A percentile compares a stretch with the other conserved stretches of the same genome.
Evolutionary conservation across 1,140 invertebrate genomes (phyloP).

Genomic region (Drosophila truncata): DNA sequence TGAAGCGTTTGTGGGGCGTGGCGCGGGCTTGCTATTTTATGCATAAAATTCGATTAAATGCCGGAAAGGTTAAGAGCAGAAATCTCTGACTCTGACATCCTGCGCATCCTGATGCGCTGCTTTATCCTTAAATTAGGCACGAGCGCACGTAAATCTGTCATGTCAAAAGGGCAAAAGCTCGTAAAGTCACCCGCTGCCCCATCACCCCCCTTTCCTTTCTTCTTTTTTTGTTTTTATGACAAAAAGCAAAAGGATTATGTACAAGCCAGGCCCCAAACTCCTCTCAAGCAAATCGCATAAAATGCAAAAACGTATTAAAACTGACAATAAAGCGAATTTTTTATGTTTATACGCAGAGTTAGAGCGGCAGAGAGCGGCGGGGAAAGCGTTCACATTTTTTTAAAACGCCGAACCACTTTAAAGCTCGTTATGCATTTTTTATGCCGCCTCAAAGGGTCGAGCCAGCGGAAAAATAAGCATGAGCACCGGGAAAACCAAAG

Average conservation of each 20-base stretch:
- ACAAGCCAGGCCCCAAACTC: conserved; percentile 19
- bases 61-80: conserved; percentile 70
- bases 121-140: conserved; percentile 82
- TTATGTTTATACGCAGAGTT: conserved; percentile 66
- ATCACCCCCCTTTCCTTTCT: background rate
- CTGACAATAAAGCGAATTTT: conserved; percentile 83
- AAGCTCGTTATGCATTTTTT: conserved; percentile 78
- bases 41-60: conserved; percentile 82
- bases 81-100: conserved; percentile 54
- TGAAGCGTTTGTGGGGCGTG: conserved; percentile 26
- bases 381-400: conserved; percentile 61
- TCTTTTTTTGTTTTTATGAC: conserved; percentile 50
- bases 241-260: conserved; percentile 59
- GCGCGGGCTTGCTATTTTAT: conserved; percentile 60
- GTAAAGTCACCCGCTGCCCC: conserved; percentile 60
- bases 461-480: conserved; percentile 37
- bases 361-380: conserved; percentile 14
- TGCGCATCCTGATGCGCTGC: conserved; percentile 56
- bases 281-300: conserved; percentile 74
- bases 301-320: conserved; percentile 82
- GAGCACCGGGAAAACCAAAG: conserved; percentile 34
- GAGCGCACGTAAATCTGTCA: conserved; percentile 82
- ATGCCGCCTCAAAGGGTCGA: conserved; percentile 53
- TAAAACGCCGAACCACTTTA: conserved; percentile 68
- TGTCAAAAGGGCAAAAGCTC: conserved; percentile 75